phyloP scores from a whole-genome alignment of 2,888 invertebrate genomes.

The Ectemnius continuus region DNA sequence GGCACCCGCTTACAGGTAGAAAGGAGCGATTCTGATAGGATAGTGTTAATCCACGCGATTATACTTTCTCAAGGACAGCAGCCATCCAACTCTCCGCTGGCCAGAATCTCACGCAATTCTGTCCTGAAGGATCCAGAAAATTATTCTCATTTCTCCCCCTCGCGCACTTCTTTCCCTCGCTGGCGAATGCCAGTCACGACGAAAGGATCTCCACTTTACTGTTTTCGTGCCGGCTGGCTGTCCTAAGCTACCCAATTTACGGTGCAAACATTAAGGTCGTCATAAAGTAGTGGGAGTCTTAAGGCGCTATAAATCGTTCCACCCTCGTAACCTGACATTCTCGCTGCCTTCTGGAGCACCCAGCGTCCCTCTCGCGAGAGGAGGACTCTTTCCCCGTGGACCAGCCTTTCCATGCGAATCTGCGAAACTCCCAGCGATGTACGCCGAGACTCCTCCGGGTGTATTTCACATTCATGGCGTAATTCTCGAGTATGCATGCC shows the following conservation, averaged over 20 bases:
- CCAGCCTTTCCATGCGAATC: slow-evolving; percentile 36
- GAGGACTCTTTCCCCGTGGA: slow-evolving; percentile 16
- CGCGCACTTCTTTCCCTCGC: not conserved
- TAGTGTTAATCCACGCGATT: slow-evolving; percentile 4
- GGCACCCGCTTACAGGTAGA: not conserved
- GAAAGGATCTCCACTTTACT: slow-evolving; percentile 52
- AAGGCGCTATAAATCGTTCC: slow-evolving; percentile 59
- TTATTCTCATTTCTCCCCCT: slow-evolving; percentile 31
- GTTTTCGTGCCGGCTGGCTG: slow-evolving; percentile 56
- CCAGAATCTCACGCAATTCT: slow-evolving; percentile 14
- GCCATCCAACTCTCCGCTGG: not conserved
- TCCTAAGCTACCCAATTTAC: slow-evolving; percentile 63
- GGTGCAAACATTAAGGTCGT: slow-evolving; percentile 65
- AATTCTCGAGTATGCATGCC: slow-evolving; percentile 41
- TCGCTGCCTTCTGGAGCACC: slow-evolving; percentile 25
- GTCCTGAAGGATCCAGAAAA: slow-evolving; percentile 19
- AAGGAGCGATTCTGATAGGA: not conserved
- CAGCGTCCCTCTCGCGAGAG: slow-evolving; percentile 14
- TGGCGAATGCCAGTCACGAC: slow-evolving; percentile 52
- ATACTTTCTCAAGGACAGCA: not conserved
- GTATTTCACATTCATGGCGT: slow-evolving; percentile 54
- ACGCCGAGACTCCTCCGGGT: slow-evolving; percentile 19
- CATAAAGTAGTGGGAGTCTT: slow-evolving; percentile 62
- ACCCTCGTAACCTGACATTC: slow-evolving; percentile 34
- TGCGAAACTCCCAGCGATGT: slow-evolving; percentile 26